These are phyloP conservation scores for Baccha elongata DNA, from an alignment of 2,888 invertebrate genomes.

Conservation along the genomic window DNA sequence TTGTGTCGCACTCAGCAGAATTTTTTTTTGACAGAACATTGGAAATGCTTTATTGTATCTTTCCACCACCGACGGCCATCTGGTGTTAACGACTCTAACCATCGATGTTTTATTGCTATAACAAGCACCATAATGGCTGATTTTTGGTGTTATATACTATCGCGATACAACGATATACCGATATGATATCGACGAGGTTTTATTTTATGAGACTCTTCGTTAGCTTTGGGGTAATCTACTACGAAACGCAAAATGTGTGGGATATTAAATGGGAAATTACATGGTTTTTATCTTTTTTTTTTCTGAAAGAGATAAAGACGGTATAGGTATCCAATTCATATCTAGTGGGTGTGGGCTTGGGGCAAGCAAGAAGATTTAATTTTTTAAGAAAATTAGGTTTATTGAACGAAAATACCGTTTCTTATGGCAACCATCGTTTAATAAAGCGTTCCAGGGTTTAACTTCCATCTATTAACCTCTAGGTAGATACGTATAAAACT, in stretches of 20 bases:
- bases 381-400: not conserved
- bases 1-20: slow-evolving; percentile 17
- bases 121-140: slow-evolving; percentile 36
- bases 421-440: too few species aligned
- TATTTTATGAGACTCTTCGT: slow-evolving; percentile 23
- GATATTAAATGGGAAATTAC: slow-evolving; percentile 26
- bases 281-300: not conserved
- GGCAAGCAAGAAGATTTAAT: not conserved
- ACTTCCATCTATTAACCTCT: too few species aligned
- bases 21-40: slow-evolving; percentile 23
- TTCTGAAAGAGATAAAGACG: not conserved
- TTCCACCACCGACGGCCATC: slow-evolving; percentile 47
- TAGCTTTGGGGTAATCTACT: slow-evolving; percentile 7
- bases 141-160: slow-evolving; percentile 18
- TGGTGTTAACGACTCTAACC: slow-evolving; percentile 23
- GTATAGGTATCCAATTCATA: not conserved
- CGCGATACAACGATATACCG: slow-evolving; percentile 1
- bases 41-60: slow-evolving; percentile 41
- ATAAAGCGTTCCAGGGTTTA: too few species aligned
- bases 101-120: slow-evolving; percentile 24
- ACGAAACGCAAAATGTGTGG: not conserved
- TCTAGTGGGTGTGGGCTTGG: not conserved
- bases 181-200: slow-evolving; percentile 14
- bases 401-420: not conserved
- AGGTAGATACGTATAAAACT: too few species aligned